Evolutionary conservation across 2,888 invertebrate species (phyloP).

Genomic region (Drosophila greeni): DNA sequence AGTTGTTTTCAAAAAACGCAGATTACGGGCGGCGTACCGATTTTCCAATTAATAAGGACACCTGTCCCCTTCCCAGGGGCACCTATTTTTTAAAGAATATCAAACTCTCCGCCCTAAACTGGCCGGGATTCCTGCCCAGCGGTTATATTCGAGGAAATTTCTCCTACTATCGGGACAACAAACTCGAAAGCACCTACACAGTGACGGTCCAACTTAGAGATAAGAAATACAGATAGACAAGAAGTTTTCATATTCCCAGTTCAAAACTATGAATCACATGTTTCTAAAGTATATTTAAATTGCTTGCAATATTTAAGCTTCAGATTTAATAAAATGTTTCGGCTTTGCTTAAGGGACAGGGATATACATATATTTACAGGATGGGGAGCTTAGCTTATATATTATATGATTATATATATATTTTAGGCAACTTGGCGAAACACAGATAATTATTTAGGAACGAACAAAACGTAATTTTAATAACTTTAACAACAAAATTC

Average conservation of each 20-base stretch:
- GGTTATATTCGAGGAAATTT: background rate
- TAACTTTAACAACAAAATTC: too few species aligned
- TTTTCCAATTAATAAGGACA: background rate
- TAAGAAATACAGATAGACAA: background rate
- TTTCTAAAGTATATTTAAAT: background rate
- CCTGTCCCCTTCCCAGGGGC: constrained; percentile 4
- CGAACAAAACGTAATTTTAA: too few species aligned
- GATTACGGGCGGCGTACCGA: background rate
- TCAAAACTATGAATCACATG: background rate
- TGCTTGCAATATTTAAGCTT: background rate
- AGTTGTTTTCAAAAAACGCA: background rate
- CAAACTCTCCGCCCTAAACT: background rate
- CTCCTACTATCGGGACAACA: background rate
- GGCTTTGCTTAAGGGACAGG: too few species aligned
- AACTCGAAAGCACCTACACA: background rate
- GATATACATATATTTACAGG: too few species aligned
- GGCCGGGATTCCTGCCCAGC: background rate
- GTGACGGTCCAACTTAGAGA: background rate
- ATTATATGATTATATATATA: too few species aligned
- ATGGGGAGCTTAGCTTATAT: too few species aligned
- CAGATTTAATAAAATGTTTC: background rate
- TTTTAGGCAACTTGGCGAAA: too few species aligned
- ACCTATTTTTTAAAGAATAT: constrained; percentile 2
- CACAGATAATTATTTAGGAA: too few species aligned
- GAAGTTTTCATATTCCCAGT: background rate